phyloP scores from a whole-genome alignment of 1,140 invertebrate species.

The Gryon sp. region DNA sequence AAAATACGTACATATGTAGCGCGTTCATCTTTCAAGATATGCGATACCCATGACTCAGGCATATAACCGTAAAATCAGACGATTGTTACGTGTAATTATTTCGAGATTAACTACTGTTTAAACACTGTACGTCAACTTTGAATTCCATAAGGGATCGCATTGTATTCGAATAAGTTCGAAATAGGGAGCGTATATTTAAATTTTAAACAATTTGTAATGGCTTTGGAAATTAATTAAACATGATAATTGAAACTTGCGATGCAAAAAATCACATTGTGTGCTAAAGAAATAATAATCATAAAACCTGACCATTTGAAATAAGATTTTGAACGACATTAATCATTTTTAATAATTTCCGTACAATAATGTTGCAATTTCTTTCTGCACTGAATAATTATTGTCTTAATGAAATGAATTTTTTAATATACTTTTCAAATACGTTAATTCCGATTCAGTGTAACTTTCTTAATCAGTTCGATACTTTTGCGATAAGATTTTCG shows the following conservation, averaged over 20 bases:
- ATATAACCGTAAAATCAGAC: conserved; percentile 26
- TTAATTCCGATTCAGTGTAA: too few species aligned
- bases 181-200: not conserved
- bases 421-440: not conserved
- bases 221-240: not conserved
- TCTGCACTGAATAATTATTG: too few species aligned
- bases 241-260: not conserved
- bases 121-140: conserved; percentile 1
- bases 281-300: too few species aligned
- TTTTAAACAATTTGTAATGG: not conserved
- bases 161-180: conserved; percentile 1
- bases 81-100: conserved; percentile 34
- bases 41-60: conserved; percentile 17
- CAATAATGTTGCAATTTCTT: too few species aligned
- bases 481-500: too few species aligned
- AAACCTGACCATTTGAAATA: too few species aligned
- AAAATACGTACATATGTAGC: conserved; percentile 14
- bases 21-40: conserved; percentile 23
- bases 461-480: too few species aligned
- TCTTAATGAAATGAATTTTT: too few species aligned
- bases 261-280: too few species aligned
- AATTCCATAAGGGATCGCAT: not conserved
- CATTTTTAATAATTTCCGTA: too few species aligned
- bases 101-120: conserved; percentile 2
- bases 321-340: too few species aligned